A percentile compares a stretch with the other conserved stretches of the same genome.
These are phyloP conservation scores for Varanus salvator DNA, from an alignment of 2,113 vertebrate genomes.

Conservation along the genomic window DNA sequence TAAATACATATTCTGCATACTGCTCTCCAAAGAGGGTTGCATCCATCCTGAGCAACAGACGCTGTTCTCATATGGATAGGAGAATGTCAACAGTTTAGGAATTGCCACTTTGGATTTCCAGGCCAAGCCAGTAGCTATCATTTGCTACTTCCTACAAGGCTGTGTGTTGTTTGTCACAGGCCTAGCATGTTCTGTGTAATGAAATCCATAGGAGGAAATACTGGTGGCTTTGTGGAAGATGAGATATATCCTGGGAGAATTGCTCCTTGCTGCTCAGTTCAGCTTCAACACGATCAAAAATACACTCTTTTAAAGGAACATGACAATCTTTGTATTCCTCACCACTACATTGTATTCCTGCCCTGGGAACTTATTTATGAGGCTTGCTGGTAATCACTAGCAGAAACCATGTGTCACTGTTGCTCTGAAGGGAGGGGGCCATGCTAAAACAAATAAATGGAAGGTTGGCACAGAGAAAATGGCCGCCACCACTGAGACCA, in stretches of 20 bases:
- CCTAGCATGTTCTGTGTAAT: neutral
- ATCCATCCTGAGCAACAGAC: neutral
- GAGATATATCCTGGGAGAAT: neutral
- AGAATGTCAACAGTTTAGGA: neutral
- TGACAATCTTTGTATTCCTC: neutral
- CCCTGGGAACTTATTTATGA: neutral
- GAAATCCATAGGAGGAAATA: neutral
- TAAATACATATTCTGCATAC: neutral
- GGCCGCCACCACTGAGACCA: neutral
- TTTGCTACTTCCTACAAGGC: neutral
- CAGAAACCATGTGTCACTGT: neutral
- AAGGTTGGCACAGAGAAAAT: conserved; percentile 11
- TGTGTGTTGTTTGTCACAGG: neutral
- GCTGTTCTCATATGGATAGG: neutral
- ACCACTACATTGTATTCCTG: no score
- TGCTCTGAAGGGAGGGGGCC: neutral
- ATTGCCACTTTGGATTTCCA: neutral
- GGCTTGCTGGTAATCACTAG: neutral
- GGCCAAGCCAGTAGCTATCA: neutral
- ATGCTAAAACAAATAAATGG: neutral
- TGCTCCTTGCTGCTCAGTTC: neutral
- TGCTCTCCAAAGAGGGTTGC: neutral
- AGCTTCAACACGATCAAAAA: neutral
- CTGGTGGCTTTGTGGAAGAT: neutral
- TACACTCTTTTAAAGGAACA: neutral